Percentiles rank a stretch among this genome's conserved stretches.
These are phyloP conservation scores for Eira barbara DNA, from an alignment of 2,113 vertebrate genomes.

Conservation along the genomic window DNA sequence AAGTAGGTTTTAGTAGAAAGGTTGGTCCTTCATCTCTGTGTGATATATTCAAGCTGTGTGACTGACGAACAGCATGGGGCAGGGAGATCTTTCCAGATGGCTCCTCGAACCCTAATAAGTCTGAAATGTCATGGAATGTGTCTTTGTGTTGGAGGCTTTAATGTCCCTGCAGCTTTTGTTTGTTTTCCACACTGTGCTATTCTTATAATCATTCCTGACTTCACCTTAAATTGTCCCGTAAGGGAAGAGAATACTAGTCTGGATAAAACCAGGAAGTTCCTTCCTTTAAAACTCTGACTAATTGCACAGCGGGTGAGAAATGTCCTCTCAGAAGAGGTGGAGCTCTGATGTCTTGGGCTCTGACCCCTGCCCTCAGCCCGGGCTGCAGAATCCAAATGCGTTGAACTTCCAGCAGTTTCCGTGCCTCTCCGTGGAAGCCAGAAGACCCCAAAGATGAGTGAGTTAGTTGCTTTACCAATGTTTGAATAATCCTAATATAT, in stretches of 20 bases:
- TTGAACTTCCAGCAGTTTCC: background rate
- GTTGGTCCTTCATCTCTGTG: background rate
- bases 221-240: background rate
- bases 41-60: slow-evolving; percentile 44
- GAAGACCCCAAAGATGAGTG: background rate
- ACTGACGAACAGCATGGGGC: background rate
- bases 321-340: background rate
- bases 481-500: background rate
- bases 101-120: slow-evolving; percentile 31
- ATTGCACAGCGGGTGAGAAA: background rate
- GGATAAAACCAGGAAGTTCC: background rate
- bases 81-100: slow-evolving; percentile 1
- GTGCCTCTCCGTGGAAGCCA: background rate
- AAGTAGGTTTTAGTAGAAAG: slow-evolving; percentile 42
- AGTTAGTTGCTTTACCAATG: background rate
- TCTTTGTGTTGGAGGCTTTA: slow-evolving; percentile 23
- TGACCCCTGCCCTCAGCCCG: no score
- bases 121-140: slow-evolving; percentile 3
- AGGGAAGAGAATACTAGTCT: background rate
- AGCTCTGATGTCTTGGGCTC: rapidly evolving
- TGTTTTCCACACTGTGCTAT: background rate
- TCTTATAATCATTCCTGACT: background rate
- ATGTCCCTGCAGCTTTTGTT: background rate
- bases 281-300: background rate
- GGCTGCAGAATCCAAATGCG: background rate